Evolutionary conservation across 1,140 invertebrate species (phyloP).

Genomic region (Brachionus plicatilis): DNA sequence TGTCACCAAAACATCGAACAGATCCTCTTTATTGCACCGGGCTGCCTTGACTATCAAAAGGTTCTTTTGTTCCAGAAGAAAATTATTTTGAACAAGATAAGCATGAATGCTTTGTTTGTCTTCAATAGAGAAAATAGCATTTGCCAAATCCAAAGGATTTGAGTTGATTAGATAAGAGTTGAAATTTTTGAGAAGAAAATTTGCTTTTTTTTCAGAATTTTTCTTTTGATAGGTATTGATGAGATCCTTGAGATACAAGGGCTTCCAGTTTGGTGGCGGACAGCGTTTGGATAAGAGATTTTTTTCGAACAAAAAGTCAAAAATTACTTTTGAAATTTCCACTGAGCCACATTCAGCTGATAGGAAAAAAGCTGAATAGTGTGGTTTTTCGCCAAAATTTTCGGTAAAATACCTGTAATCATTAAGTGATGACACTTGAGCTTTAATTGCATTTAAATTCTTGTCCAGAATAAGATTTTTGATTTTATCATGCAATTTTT

Average conservation of each 20-base stretch:
- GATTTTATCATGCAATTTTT: neutral
- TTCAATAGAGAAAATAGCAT: neutral
- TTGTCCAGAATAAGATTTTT: neutral
- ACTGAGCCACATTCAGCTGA: neutral
- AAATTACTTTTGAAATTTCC: neutral
- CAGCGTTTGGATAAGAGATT: neutral
- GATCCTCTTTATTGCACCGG: neutral
- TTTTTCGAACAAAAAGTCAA: neutral
- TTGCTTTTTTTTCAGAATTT: neutral
- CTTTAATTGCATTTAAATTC: neutral
- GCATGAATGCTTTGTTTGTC: neutral
- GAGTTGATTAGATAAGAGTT: neutral
- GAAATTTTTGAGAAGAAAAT: neutral
- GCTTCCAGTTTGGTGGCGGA: neutral
- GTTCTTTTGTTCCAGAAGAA: neutral
- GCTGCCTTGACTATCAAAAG: neutral
- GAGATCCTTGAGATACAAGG: neutral
- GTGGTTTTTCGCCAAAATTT: neutral
- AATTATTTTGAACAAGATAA: neutral
- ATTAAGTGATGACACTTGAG: neutral
- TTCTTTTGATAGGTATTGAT: neutral
- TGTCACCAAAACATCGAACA: neutral
- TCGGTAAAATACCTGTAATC: neutral
- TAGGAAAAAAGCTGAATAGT: neutral
- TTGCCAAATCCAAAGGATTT: neutral